Base-by-base conservation (phyloP, 2,888 invertebrate species). In the Eumacrocentrus americanus region DNA sequence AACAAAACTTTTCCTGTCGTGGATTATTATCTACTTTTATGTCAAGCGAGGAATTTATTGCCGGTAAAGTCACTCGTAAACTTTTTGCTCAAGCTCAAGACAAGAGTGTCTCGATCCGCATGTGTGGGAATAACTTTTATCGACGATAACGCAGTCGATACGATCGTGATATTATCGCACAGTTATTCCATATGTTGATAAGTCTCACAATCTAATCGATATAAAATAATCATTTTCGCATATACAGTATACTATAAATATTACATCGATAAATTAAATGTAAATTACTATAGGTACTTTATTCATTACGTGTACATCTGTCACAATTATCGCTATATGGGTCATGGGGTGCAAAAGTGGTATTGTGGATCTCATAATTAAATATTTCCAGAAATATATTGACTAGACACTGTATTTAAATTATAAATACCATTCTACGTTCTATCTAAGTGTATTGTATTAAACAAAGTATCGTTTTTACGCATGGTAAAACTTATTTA, bases 141-240 rank as follows among this genome's bases (percentile, higher is more conserved):
- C 46, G 20, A 3, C 25, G 12, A 25, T 25, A 46, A 25, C 46
- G 7, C 46, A 22, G 46, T 46, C 46, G 46, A 46, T 46, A 46
- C 12, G 18, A 42, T 42, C 42, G 6, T 42, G 18, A 2, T 16
- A 42, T 18, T 16, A 42, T 3, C 2, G 42, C 1, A 18, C 7
- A n/a, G 1, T 18, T 9, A 4, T 42, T 42, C 11, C 46, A 25
- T 23, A 22, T 6, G 46, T 22, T 46, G 46, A 46, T 46, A 46
- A 46, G 3, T 25, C 23, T 25, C 7, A n/a, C n/a, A n/a, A n/a
- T n/a, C n/a, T n/a, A n/a, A n/a, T n/a, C n/a, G n/a, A n/a, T n/a
- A n/a, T n/a, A n/a, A n/a, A n/a, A n/a, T n/a, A n/a, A n/a, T n/a
- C n/a, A n/a, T n/a, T n/a, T n/a, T n/a, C n/a, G n/a, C n/a, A n/a